A percentile compares a stretch with the other conserved stretches of the same genome.
phyloP scores from a whole-genome alignment of 2,113 vertebrate species.

The Microcebus murinus region DNA sequence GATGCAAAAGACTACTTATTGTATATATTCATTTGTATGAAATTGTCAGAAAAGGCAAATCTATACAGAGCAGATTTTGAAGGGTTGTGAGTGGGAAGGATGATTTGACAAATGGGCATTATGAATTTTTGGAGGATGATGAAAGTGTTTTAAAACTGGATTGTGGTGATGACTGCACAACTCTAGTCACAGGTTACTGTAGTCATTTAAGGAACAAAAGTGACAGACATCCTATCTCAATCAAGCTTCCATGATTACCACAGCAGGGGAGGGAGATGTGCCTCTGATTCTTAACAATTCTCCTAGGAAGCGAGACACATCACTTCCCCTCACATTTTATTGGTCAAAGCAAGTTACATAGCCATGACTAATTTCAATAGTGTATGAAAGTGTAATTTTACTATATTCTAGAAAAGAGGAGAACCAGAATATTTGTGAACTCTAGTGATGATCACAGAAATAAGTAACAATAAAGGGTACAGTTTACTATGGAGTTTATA shows the following conservation, averaged over 20 bases:
- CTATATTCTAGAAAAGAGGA: background rate
- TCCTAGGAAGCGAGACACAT: background rate
- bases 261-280: background rate
- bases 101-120: background rate
- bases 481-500: background rate
- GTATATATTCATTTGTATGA: background rate
- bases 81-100: background rate
- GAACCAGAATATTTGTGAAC: constrained; percentile 25
- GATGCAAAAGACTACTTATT: background rate
- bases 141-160: constrained; percentile 29
- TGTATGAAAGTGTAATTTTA: background rate
- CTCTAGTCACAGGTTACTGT: background rate
- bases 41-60: background rate
- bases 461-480: background rate
- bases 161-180: background rate
- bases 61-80: background rate
- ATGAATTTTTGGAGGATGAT: background rate
- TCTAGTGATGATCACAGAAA: background rate
- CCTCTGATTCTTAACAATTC: background rate
- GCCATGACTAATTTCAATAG: background rate
- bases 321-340: background rate
- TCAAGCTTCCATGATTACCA: background rate
- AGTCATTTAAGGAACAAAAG: constrained; percentile 1
- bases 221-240: background rate
- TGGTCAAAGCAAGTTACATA: background rate